Evolutionary conservation across 1,140 invertebrate genomes (phyloP).

Genomic region (Forficula auricularia): DNA sequence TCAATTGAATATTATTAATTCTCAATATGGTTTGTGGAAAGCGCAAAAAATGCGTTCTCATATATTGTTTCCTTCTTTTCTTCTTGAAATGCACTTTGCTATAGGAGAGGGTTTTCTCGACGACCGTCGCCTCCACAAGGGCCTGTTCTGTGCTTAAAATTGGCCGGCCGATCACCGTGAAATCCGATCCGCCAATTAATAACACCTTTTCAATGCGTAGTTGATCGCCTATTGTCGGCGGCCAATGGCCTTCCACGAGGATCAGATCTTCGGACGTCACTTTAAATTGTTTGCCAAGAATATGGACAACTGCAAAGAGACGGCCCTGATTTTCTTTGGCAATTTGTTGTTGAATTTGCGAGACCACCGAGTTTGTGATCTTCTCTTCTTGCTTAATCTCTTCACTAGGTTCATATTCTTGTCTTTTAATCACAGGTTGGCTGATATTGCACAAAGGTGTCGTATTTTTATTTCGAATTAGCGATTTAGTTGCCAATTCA

Average conservation of each 20-base stretch:
- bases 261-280: slow-evolving; percentile 74
- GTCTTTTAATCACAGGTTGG: no score
- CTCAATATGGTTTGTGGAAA: slow-evolving; percentile 50
- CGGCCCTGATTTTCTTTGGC: slow-evolving; percentile 38
- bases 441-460: no score
- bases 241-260: slow-evolving; percentile 65
- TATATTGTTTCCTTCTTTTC: slow-evolving; percentile 56
- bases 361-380: background rate
- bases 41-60: slow-evolving; percentile 52
- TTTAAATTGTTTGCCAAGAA: slow-evolving; percentile 72
- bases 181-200: slow-evolving; percentile 64
- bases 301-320: slow-evolving; percentile 69
- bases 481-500: no score
- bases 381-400: no score
- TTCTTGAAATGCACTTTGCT: slow-evolving; percentile 60
- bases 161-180: slow-evolving; percentile 68
- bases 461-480: no score
- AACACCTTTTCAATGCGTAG: slow-evolving; percentile 75
- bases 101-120: slow-evolving; percentile 76
- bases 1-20: slow-evolving; percentile 48
- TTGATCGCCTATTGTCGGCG: slow-evolving; percentile 62
- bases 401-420: no score
- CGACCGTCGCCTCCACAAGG: slow-evolving; percentile 62
- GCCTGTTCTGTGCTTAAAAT: slow-evolving; percentile 57
- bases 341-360: slow-evolving; percentile 41